phyloP scores from a whole-genome alignment of 2,888 invertebrate species.

The Bhutanitis thaidina region DNA sequence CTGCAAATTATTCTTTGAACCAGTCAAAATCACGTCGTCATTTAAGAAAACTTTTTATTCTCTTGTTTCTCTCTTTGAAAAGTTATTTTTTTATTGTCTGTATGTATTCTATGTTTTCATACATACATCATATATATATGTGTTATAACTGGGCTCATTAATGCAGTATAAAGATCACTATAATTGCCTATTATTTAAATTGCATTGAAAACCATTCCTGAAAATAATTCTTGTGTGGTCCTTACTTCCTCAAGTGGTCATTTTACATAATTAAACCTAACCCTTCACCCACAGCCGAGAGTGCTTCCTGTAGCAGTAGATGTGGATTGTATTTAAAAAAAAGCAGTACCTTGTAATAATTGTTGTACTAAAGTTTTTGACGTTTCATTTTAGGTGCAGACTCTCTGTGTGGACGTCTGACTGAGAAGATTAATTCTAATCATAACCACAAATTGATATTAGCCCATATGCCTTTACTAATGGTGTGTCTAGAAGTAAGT shows the following conservation, averaged over 20 bases:
- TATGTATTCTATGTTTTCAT: no score
- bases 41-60: no score
- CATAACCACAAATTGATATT: constrained; percentile 94
- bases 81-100: no score
- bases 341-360: not conserved
- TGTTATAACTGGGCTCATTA: no score
- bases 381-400: constrained; percentile 89
- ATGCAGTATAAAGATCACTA: no score
- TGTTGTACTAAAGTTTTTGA: not conserved
- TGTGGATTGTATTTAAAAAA: not conserved
- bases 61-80: no score
- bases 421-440: constrained; percentile 95
- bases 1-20: no score
- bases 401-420: constrained; percentile 93
- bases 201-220: no score
- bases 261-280: not conserved
- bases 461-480: constrained; percentile 96
- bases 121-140: no score
- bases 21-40: no score
- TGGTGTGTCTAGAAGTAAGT: constrained; percentile 94
- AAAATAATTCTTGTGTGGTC: not conserved
- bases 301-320: not conserved
- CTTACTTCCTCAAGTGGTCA: not conserved
- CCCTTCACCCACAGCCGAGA: not conserved
- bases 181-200: no score